A percentile compares a stretch with the other conserved stretches of the same genome.
These are phyloP conservation scores for Lepidonotus clava DNA, from an alignment of 2,888 invertebrate species.

Conservation along the genomic window DNA sequence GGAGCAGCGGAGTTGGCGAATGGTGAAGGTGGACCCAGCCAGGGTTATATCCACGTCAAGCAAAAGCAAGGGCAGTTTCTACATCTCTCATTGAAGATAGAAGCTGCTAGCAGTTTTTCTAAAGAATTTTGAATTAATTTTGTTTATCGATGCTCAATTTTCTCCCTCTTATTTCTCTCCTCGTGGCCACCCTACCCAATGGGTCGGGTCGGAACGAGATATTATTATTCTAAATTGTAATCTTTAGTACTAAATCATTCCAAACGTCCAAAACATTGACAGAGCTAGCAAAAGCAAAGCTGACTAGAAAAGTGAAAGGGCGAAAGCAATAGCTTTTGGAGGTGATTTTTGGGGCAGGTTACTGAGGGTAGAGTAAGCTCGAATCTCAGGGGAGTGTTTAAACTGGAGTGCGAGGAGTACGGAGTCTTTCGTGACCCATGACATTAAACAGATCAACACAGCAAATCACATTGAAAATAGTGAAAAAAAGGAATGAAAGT, in stretches of 20 bases:
- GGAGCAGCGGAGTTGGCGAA: conserved; percentile 24
- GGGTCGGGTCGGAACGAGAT: neutral
- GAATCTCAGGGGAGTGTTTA: conserved; percentile 8
- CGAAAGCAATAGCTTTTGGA: conserved; percentile 47
- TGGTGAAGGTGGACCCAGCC: conserved; percentile 16
- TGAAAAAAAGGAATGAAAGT: neutral
- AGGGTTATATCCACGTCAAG: conserved; percentile 9
- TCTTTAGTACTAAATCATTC: neutral
- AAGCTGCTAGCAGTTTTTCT: conserved; percentile 27
- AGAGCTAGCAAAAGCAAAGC: conserved; percentile 50
- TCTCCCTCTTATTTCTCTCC: neutral
- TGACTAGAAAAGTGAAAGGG: conserved; percentile 43
- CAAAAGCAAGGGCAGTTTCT: conserved; percentile 21
- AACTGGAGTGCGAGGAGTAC: neutral
- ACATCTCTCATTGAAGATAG: neutral
- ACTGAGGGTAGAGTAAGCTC: conserved; percentile 7
- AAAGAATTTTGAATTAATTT: neutral
- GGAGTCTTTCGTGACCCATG: conserved; percentile 32
- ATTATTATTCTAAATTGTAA: neutral
- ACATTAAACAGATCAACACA: conserved; percentile 52
- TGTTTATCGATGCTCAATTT: neutral
- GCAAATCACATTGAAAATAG: conserved; percentile 44
- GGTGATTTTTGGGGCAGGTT: conserved; percentile 25
- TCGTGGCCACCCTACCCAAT: neutral
- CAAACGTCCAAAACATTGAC: conserved; percentile 19